Percentiles rank a stretch among this genome's conserved stretches.
Conservation (phyloP, 1,140 invertebrate genomes). For the Hyposmocoma kahamanoa region DNA sequence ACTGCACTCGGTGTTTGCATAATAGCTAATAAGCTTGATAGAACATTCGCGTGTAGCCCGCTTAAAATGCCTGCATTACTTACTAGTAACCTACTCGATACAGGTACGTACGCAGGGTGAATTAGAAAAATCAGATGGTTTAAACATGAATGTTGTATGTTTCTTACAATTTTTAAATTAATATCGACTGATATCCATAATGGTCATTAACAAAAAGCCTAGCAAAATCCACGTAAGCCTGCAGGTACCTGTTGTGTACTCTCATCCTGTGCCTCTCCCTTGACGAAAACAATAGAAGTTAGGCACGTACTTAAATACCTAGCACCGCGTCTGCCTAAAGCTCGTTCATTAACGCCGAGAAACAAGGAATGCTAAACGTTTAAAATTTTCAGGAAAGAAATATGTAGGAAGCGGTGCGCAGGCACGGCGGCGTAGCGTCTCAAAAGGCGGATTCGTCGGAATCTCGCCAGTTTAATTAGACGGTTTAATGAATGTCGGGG, state of each 20-base stretch:
- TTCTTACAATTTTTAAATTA: too few relatives aligned
- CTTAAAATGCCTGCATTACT: neutral
- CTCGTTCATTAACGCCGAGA: slow-evolving; percentile 1
- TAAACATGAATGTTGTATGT: too few relatives aligned
- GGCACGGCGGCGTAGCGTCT: slow-evolving; percentile 10
- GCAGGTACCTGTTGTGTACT: too few relatives aligned
- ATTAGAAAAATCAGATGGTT: too few relatives aligned
- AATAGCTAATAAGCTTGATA: slow-evolving; percentile 18
- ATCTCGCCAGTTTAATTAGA: slow-evolving; percentile 62
- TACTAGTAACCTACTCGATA: too few relatives aligned
- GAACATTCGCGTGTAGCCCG: slow-evolving; percentile 1
- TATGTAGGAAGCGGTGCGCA: slow-evolving; percentile 36
- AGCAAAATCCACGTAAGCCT: too few relatives aligned
- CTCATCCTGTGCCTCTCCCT: too few relatives aligned
- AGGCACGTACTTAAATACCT: too few relatives aligned
- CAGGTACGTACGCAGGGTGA: too few relatives aligned
- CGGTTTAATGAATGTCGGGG: slow-evolving; percentile 60
- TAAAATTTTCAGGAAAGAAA: slow-evolving; percentile 49
- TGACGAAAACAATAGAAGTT: too few relatives aligned
- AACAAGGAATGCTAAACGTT: slow-evolving; percentile 24
- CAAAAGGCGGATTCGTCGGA: slow-evolving; percentile 45
- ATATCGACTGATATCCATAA: too few relatives aligned
- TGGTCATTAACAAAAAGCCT: too few relatives aligned
- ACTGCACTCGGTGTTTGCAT: slow-evolving; percentile 16
- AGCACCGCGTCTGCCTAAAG: slow-evolving; percentile 8